phyloP scores from a whole-genome alignment of 2,797 vertebrate species.

The Bucorvus abyssinicus region DNA sequence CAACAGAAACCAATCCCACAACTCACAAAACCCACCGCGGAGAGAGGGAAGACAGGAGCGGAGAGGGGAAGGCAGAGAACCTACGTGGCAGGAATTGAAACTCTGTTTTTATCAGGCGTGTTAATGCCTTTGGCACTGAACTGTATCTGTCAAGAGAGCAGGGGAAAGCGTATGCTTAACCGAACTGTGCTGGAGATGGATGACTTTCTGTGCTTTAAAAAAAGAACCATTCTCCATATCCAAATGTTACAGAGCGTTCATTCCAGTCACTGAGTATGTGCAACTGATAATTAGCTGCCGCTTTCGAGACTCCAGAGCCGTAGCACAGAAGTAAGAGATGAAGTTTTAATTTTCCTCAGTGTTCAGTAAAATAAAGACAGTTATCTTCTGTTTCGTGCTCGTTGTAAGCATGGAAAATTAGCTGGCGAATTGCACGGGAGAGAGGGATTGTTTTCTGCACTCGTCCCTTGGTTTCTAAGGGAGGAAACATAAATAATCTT shows the following conservation, averaged over 20 bases:
- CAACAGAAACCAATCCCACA: no score
- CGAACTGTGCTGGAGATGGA: not conserved
- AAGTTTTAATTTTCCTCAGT: not conserved
- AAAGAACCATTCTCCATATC: not conserved
- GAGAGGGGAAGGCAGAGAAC: not conserved
- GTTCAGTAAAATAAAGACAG: not conserved
- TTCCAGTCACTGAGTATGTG: not conserved
- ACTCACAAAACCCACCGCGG: not conserved
- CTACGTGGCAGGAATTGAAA: constrained; percentile 23
- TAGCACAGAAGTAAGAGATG: not conserved
- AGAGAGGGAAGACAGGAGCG: not conserved
- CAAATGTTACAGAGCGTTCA: not conserved
- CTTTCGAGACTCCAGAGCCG: not conserved
- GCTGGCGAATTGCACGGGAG: not conserved
- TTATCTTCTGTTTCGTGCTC: not conserved
- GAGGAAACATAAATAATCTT: not conserved
- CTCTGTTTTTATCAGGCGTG: not conserved
- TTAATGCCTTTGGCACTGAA: constrained; percentile 32
- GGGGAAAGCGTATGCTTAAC: not conserved
- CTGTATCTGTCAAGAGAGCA: not conserved
- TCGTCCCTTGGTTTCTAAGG: not conserved
- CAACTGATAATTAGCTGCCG: not conserved
- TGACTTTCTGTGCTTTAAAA: not conserved
- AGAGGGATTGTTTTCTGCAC: not conserved
- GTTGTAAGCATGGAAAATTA: not conserved